A percentile compares a stretch with the other conserved stretches of the same genome.
phyloP scores from a whole-genome alignment of 2,797 vertebrate species.

The Pipistrellus pipistrellus region DNA sequence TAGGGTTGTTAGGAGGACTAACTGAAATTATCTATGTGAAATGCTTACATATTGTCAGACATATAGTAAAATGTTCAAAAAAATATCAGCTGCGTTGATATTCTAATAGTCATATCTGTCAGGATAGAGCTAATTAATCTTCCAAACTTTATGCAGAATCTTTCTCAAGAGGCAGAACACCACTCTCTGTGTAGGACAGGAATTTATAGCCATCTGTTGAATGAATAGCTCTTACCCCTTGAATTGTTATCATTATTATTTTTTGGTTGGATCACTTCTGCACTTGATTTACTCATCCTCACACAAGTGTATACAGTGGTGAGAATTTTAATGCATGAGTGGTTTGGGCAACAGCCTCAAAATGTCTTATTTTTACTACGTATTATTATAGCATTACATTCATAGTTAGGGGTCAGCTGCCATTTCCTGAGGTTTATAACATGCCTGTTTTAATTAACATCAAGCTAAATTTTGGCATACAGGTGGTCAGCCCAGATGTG shows the following conservation, averaged over 20 bases:
- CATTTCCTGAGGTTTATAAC: conserved; percentile 93
- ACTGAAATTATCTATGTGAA: neutral
- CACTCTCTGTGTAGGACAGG: neutral
- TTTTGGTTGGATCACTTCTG: conserved; percentile 68
- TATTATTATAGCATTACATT: conserved; percentile 91
- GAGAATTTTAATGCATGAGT: conserved; percentile 86
- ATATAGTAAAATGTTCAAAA: conserved; percentile 2
- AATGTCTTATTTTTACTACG: conserved; percentile 88
- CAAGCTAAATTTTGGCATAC: conserved; percentile 89
- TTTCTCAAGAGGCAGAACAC: neutral
- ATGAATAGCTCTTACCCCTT: conserved; percentile 32
- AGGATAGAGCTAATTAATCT: neutral
- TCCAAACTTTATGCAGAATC: neutral
- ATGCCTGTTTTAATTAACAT: conserved; percentile 92
- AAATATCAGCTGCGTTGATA: neutral
- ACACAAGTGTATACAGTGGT: conserved; percentile 74
- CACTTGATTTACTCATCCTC: conserved; percentile 67
- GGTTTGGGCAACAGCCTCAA: conserved; percentile 86
- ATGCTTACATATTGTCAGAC: neutral
- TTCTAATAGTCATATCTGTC: neutral
- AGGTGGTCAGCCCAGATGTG: conserved; percentile 90
- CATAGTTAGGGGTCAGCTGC: conserved; percentile 92
- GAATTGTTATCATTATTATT: conserved; percentile 61
- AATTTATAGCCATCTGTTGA: conserved; percentile 42
- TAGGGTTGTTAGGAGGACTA: neutral